Conservation (phyloP, 2,113 vertebrate genomes). For the Papio anubis region DNA sequence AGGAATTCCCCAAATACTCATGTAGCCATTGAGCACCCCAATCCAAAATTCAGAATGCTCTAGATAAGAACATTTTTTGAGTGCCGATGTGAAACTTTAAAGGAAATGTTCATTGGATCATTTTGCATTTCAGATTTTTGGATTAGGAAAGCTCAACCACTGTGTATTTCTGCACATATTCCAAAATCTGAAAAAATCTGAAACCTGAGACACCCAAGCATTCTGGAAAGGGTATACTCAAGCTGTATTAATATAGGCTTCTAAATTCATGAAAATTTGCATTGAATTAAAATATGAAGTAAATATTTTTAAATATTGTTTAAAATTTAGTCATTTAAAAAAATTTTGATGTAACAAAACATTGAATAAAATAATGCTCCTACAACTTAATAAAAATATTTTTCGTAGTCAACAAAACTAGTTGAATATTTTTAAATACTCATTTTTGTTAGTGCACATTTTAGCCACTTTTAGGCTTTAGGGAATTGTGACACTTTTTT, state of each 20-base stretch:
- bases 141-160: neutral
- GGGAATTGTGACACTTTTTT: neutral
- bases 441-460: neutral
- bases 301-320: slow-evolving; percentile 32
- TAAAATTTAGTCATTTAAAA: slow-evolving; percentile 50
- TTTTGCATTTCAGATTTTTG: neutral
- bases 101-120: neutral
- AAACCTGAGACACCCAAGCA: neutral
- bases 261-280: slow-evolving; percentile 47
- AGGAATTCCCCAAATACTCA: neutral
- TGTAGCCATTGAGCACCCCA: neutral
- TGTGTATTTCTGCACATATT: neutral
- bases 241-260: slow-evolving; percentile 15
- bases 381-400: slow-evolving; percentile 43
- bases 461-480: slow-evolving; percentile 21
- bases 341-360: slow-evolving; percentile 7
- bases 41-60: neutral
- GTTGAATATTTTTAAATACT: slow-evolving; percentile 40
- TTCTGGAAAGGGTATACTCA: neutral
- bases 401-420: slow-evolving; percentile 30
- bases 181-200: neutral
- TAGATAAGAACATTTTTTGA: neutral
- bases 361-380: slow-evolving; percentile 38
- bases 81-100: neutral
- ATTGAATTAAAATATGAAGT: slow-evolving; percentile 42